A percentile compares a stretch with the other conserved stretches of the same genome.
phyloP scores from a whole-genome alignment of 1,140 invertebrate genomes.

The Triops cancriformis region DNA sequence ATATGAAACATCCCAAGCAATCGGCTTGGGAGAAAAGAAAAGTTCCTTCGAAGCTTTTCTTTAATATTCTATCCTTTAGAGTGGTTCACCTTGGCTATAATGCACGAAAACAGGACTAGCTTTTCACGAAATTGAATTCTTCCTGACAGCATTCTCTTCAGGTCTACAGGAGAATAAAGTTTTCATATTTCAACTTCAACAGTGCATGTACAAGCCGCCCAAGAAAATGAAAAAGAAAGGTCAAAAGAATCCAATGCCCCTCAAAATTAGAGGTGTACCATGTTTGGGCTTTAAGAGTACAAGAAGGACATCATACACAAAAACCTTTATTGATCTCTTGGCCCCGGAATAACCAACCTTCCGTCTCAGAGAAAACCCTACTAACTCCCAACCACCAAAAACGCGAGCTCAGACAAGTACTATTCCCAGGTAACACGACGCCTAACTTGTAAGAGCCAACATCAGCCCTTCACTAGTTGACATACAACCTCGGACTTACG shows the following conservation, averaged over 20 bases:
- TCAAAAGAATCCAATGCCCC: background rate
- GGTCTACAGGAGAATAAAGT: background rate
- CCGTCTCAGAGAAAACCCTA: background rate
- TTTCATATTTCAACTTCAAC: background rate
- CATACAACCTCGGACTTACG: no score
- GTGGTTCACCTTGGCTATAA: slow-evolving; percentile 1
- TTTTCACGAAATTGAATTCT: slow-evolving; percentile 1
- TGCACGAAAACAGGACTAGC: background rate
- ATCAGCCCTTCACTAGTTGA: no score
- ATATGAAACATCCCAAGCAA: background rate
- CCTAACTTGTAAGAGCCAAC: no score
- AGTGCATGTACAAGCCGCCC: no score
- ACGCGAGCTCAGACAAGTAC: background rate
- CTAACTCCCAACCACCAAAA: background rate
- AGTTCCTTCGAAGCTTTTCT: background rate
- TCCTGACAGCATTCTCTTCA: background rate
- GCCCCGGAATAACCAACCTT: background rate
- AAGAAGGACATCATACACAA: background rate
- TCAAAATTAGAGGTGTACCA: background rate
- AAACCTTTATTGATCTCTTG: background rate
- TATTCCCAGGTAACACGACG: no score
- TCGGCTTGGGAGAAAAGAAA: background rate
- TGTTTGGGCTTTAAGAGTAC: background rate
- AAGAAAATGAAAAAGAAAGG: background rate
- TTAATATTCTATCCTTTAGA: background rate